Base-by-base conservation (phyloP, 2,797 vertebrate genomes). In the Anguilla anguilla region DNA sequence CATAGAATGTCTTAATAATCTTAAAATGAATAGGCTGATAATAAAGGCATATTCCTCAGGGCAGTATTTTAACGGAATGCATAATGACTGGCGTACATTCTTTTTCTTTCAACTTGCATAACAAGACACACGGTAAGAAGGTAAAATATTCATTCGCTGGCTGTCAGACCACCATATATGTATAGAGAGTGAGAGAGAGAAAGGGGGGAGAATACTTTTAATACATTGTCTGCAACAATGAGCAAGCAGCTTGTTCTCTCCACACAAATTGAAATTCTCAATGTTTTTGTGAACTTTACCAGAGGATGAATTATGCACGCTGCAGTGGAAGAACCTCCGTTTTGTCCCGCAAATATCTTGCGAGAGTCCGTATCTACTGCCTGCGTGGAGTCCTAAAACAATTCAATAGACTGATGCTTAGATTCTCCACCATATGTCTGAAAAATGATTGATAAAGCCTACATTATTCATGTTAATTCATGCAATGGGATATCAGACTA, bases 391-490 rank as follows among this genome's bases (percentile, higher is more conserved):
- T 43, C 35, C 74, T 43, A 43, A 77, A 77, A 72, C 11, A 72
- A 10, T 77, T 39, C 4, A 43, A 77, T 9, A 43, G 39, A 77
- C 39, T 9, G 9, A 39, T 11, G 28, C 28, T 35, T 43, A 19
- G 35, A 13, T 72, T 15, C 10, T 72, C 31, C 93, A 91, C 91
- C 86, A 7, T 0, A 22, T 91, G 91, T 93, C 94, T 91, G 15
- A 19, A 94, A 94, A 94, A 89, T 55, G 88, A 86, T 49, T 87
- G 67, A 22, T 25, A 86, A 25, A 53, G 92, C 88, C 87, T 95
- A 93, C 90, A 94, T 96, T 96, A 95, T 92, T 94, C 91, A 96
- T 96, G 95, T 86, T 94, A 95, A 96, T 96, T 92, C 94, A 95
- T 94, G 93, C 93, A 90, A 93, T 89, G 59, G 88, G 93, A 95